These are phyloP conservation scores for Lamprotornis superbus DNA, from an alignment of 2,113 vertebrate genomes.

Conservation along the genomic window DNA sequence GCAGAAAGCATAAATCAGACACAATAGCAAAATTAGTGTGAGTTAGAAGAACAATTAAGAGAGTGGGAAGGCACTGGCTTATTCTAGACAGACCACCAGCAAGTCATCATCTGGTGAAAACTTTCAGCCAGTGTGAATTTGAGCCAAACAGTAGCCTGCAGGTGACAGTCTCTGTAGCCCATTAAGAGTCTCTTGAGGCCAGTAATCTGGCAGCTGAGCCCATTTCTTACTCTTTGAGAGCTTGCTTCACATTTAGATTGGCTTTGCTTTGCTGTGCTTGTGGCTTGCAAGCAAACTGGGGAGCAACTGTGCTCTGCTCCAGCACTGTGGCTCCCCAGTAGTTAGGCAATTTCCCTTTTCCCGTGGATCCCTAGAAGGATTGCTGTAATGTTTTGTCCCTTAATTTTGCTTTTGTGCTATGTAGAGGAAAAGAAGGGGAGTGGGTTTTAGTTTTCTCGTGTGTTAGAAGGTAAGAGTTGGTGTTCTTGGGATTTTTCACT, in stretches of 20 bases:
- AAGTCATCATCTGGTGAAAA: not conserved
- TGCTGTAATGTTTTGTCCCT: not conserved
- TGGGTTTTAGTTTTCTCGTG: not conserved
- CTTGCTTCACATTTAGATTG: not conserved
- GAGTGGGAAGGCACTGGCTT: not conserved
- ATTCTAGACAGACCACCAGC: not conserved
- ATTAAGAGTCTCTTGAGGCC: constrained; percentile 26
- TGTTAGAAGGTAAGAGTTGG: not conserved
- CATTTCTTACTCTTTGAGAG: not conserved
- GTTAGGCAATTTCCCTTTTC: not conserved
- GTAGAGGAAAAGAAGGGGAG: not conserved
- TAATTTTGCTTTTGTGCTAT: not conserved
- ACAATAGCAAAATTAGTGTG: not conserved
- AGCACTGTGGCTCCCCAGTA: not conserved
- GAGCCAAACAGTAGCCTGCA: constrained; percentile 16
- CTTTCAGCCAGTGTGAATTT: constrained; percentile 23
- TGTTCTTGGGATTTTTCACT: not conserved
- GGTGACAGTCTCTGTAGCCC: constrained; percentile 36
- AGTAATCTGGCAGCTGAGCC: constrained; percentile 47
- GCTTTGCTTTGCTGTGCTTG: not conserved
- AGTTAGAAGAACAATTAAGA: not conserved
- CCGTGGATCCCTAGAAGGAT: not conserved
- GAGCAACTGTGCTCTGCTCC: not conserved
- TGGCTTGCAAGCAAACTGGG: not conserved
- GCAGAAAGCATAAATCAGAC: not conserved